Evolutionary conservation across 2,797 vertebrate species (phyloP).

Genomic region (Oceanodroma leucorhoa): DNA sequence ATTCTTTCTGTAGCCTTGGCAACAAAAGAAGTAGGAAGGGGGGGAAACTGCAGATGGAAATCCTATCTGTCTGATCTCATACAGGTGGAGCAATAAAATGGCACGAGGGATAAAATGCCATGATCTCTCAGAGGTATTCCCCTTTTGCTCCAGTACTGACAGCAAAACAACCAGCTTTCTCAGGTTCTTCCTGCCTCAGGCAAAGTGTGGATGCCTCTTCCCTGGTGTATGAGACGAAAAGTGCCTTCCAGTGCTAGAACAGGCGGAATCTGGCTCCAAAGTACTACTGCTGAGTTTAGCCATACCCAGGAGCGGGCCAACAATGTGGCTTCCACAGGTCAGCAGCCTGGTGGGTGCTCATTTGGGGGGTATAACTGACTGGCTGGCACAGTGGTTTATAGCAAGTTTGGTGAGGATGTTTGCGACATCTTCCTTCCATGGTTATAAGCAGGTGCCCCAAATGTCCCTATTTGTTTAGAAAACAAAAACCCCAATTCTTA

Average conservation of each 20-base stretch:
- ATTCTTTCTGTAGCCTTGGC: background rate
- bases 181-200: background rate
- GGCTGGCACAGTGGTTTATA: background rate
- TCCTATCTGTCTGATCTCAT: background rate
- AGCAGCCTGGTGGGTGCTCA: background rate
- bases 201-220: background rate
- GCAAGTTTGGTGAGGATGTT: background rate
- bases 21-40: background rate
- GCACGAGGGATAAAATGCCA: background rate
- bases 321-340: background rate
- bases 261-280: background rate
- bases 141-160: background rate
- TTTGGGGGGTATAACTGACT: background rate
- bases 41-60: background rate
- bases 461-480: background rate
- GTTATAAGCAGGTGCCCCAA: background rate
- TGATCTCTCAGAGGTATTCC: background rate
- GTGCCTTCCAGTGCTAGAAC: background rate
- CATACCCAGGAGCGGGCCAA: background rate
- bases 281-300: background rate
- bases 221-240: background rate
- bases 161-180: background rate
- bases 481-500: background rate
- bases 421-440: background rate
- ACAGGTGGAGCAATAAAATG: background rate